These are phyloP conservation scores for Sciurus niger DNA, from an alignment of 2,113 vertebrate genomes.

Conservation along the genomic window DNA sequence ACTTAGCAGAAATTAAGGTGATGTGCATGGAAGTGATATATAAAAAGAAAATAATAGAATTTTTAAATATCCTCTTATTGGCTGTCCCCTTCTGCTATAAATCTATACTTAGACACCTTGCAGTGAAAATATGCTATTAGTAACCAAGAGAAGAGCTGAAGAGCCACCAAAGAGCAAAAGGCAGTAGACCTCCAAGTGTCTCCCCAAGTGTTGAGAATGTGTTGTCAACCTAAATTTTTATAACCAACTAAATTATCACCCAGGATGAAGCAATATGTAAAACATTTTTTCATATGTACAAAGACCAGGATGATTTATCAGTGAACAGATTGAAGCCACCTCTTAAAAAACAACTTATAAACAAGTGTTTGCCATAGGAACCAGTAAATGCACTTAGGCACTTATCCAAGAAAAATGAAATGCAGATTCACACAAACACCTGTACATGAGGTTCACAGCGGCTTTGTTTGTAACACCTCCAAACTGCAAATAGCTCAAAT, in stretches of 20 bases:
- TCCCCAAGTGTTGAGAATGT: background rate
- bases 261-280: background rate
- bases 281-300: background rate
- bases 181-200: background rate
- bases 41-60: background rate
- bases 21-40: background rate
- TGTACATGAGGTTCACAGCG: background rate
- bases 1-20: background rate
- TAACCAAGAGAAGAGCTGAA: background rate
- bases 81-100: background rate
- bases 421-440: background rate
- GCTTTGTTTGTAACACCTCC: background rate
- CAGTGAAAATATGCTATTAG: background rate
- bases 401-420: slow-evolving; percentile 21
- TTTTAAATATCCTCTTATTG: background rate
- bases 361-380: background rate
- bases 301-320: background rate
- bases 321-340: background rate
- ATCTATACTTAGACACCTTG: background rate
- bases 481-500: background rate
- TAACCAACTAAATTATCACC: background rate
- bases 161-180: background rate
- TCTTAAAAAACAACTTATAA: background rate
- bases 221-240: background rate
- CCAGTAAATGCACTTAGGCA: background rate